phyloP scores from a whole-genome alignment of 2,113 vertebrate species.

The Deroptyus accipitrinus region DNA sequence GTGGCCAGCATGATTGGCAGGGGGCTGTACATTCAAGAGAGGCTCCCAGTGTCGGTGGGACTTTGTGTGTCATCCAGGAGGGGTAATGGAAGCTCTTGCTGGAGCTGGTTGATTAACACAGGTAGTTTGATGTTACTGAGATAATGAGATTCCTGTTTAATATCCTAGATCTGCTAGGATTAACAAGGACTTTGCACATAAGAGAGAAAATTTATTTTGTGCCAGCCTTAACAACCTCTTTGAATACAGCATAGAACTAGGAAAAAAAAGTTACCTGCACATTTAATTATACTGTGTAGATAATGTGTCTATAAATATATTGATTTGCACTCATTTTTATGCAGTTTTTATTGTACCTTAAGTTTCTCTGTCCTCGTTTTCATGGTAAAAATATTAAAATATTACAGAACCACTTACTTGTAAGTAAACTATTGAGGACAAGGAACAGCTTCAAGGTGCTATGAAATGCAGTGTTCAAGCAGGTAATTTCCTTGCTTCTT shows the following conservation, averaged over 20 bases:
- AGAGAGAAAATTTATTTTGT: neutral
- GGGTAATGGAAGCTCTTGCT: neutral
- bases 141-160: neutral
- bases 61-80: neutral
- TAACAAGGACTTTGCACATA: neutral
- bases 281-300: neutral
- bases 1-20: accelerated
- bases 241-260: neutral
- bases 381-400: neutral
- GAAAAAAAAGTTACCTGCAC: neutral
- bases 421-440: neutral
- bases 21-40: neutral
- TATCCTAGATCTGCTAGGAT: neutral
- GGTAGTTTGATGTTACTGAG: neutral
- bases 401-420: neutral
- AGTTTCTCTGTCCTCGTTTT: neutral
- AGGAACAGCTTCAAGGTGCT: neutral
- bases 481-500: neutral
- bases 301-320: neutral
- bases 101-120: neutral
- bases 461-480: neutral
- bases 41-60: neutral
- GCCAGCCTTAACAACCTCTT: neutral
- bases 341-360: neutral
- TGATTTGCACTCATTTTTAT: slow-evolving; percentile 47